Evolutionary conservation across 2,113 vertebrate genomes (phyloP), one percentile per base, ranked within the genome.

Genomic region (Narcine bancroftii): DNA sequence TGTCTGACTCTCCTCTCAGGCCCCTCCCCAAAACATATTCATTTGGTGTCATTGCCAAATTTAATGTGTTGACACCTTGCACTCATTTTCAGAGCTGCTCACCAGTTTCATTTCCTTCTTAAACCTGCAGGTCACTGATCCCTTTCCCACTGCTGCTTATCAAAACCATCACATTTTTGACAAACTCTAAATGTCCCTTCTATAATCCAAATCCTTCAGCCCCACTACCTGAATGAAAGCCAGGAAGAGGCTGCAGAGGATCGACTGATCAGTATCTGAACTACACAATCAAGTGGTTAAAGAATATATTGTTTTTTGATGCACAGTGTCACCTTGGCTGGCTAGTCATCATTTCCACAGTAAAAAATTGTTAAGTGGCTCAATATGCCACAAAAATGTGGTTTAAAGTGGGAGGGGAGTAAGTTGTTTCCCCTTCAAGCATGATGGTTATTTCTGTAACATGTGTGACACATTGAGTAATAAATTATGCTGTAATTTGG

Each of bases 401-500:
- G 60, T 89, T 65, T 39, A 65, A 85, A 89, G 36, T 65, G 85
- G 85, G 39, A 63, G 36, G 56, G 63, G 21, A 2, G 39, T 45
- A 91, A 45, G 63, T 65, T n/a, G 36, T 26, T 91, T 21, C 87
- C 42, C 15, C n/a, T 89, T 65, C 87, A 91, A 39, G 56, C 21
- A 91, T 91, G 87, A 91, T 42, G 63, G 45, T 39, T 45, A 45
- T 69, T 91, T 66, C 26, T 69, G 21, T 5, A 91, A 91, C 85
- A 65, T 1, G 60, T 69, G 63, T n/a, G 56, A 33, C 33, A 36
- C 53, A 36, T 87, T 53, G 81, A 87, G 63, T 21, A 91, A 45
- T 69, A 63, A 91, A 29, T 39, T 91, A 91, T 91, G 63, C 24
- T 69, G n/a, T 91, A n/a, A 91, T 9, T 69, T 91, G 36, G 65